Percentiles rank a stretch among this genome's conserved stretches.
Conservation (phyloP, 2,113 vertebrate genomes). For the Drymodes brunneopygia region DNA sequence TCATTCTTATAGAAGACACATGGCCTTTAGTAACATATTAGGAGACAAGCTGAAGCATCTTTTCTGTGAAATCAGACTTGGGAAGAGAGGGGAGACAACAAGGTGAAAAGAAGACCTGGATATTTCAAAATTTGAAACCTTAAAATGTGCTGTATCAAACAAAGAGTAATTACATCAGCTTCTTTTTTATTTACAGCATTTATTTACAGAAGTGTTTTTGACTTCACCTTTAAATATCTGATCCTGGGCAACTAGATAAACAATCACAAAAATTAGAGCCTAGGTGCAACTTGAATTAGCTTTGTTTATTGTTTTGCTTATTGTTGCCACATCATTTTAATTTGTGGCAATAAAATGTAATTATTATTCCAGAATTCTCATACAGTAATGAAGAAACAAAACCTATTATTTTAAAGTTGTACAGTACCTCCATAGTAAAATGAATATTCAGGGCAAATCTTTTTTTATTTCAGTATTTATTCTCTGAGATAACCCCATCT, state of each 20-base stretch:
- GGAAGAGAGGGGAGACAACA: neutral
- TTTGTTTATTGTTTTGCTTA: neutral
- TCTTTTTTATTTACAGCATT: neutral
- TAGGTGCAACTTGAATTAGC: neutral
- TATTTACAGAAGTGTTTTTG: no score
- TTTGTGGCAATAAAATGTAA: neutral
- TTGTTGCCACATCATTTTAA: neutral
- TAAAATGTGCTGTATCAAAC: neutral
- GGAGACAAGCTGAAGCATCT: neutral
- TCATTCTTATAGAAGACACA: neutral
- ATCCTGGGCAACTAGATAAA: neutral
- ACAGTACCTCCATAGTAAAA: neutral
- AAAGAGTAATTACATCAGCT: neutral
- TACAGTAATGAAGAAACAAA: neutral
- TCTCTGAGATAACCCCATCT: constrained; percentile 12
- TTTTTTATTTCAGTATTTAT: neutral
- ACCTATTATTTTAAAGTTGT: neutral
- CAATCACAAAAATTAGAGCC: neutral
- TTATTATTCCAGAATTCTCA: neutral
- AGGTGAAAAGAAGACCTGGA: neutral
- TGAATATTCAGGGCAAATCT: neutral
- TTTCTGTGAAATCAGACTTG: neutral
- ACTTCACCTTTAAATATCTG: neutral
- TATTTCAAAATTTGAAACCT: neutral
- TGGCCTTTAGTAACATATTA: neutral